phyloP scores from a whole-genome alignment of 2,797 vertebrate species.

The Muscicapa comitata region DNA sequence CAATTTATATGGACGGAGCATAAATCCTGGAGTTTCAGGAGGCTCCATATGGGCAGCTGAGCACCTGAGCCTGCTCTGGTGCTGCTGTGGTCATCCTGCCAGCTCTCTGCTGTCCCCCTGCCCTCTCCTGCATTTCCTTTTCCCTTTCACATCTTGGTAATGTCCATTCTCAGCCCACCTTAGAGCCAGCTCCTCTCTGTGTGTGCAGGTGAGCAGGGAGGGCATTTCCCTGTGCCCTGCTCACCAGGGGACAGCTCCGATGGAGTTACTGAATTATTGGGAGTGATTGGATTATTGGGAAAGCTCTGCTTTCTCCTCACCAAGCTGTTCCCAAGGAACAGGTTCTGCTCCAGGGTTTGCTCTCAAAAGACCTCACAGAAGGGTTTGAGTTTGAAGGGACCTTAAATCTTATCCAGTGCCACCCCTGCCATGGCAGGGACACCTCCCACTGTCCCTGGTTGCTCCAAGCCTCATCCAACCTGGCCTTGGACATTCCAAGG shows the following conservation, averaged over 20 bases:
- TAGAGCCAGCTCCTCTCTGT: not conserved
- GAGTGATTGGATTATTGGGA: not conserved
- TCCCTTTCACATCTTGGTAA: not conserved
- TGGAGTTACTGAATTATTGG: not conserved
- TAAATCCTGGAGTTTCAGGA: constrained; percentile 25
- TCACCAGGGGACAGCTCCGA: not conserved
- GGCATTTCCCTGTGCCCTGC: not conserved
- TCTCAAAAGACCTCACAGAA: not conserved
- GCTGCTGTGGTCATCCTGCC: not conserved
- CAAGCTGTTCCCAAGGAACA: not conserved
- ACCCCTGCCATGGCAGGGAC: not conserved
- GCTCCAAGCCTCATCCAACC: not conserved
- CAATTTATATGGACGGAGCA: not conserved
- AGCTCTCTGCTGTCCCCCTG: not conserved
- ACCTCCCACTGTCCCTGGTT: fast-evolving
- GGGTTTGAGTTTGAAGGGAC: not conserved
- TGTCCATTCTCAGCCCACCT: not conserved
- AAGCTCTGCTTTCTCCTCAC: not conserved
- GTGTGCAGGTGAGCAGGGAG: not conserved
- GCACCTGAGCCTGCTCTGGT: not conserved
- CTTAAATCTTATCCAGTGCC: fast-evolving
- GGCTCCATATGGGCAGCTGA: not conserved
- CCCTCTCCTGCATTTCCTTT: not conserved
- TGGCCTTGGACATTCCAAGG: not conserved
- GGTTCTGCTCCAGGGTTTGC: not conserved